Evolutionary conservation across 2,797 vertebrate genomes (phyloP).

Genomic region (Notamacropus eugenii): DNA sequence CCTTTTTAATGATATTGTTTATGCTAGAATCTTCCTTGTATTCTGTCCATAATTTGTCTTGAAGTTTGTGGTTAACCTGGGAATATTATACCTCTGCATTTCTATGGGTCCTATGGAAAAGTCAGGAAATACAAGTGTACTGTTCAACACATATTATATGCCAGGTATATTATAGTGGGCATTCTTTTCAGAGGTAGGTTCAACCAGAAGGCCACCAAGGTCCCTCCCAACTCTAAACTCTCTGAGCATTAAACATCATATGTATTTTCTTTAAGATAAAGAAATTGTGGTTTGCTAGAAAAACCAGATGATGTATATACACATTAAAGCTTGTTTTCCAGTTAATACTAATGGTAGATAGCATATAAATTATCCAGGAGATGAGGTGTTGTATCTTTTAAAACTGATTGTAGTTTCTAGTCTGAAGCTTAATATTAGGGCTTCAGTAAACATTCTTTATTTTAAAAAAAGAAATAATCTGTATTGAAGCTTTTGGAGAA

Average conservation of each 20-base stretch:
- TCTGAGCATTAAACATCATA: neutral
- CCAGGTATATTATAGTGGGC: neutral
- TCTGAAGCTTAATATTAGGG: slow-evolving; percentile 64
- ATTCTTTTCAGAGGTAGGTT: neutral
- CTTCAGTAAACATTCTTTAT: slow-evolving; percentile 61
- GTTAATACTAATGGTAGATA: neutral
- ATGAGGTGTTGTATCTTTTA: slow-evolving; percentile 47
- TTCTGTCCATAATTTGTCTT: neutral
- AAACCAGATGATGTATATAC: slow-evolving; percentile 30
- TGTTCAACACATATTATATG: neutral
- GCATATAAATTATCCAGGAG: slow-evolving; percentile 29
- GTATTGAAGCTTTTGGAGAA: slow-evolving; percentile 65
- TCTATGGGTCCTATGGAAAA: neutral
- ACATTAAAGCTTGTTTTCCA: neutral
- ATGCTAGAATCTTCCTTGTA: neutral
- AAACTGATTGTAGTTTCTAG: slow-evolving; percentile 58
- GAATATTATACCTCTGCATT: neutral
- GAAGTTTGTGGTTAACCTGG: neutral
- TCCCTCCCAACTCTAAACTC: neutral
- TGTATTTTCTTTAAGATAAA: slow-evolving; percentile 62
- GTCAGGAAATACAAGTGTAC: neutral
- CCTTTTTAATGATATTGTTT: neutral
- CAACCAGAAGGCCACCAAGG: neutral
- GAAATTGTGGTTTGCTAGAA: slow-evolving; percentile 30
- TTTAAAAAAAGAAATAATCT: slow-evolving; percentile 70